Evolutionary conservation across 2,797 vertebrate species (phyloP).

Genomic region (Thripadectes ignobilis): DNA sequence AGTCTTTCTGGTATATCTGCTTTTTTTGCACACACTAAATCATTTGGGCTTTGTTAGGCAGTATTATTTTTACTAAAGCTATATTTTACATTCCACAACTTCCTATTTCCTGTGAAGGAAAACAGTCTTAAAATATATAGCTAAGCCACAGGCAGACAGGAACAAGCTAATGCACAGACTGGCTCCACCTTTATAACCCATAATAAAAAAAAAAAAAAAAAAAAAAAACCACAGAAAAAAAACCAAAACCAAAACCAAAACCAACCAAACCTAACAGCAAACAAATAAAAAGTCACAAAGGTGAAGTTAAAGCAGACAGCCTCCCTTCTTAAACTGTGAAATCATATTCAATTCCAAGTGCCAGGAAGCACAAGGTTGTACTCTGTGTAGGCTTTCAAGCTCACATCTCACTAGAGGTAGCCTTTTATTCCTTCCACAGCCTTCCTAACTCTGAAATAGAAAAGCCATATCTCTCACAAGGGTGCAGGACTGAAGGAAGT

Average conservation of each 20-base stretch:
- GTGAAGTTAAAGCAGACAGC: neutral
- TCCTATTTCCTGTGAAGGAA: slow-evolving; percentile 66
- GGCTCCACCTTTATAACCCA: slow-evolving; percentile 41
- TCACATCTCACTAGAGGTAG: neutral
- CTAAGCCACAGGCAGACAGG: slow-evolving; percentile 58
- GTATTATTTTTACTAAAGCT: slow-evolving; percentile 64
- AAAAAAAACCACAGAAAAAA: neutral
- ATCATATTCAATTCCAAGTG: neutral
- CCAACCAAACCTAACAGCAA: neutral
- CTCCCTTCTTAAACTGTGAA: neutral
- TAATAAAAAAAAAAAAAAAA: neutral
- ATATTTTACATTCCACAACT: slow-evolving; percentile 69
- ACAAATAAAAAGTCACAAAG: slow-evolving; percentile 8
- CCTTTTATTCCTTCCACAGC: neutral
- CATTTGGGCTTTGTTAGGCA: slow-evolving; percentile 49
- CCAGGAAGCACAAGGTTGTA: neutral
- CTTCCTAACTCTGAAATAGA: neutral
- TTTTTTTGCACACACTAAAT: slow-evolving; percentile 46
- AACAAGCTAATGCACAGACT: slow-evolving; percentile 66
- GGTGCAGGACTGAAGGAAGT: neutral
- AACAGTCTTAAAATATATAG: slow-evolving; percentile 63
- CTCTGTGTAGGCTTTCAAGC: neutral
- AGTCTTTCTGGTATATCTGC: neutral
- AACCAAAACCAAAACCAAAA: neutral
- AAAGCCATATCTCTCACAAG: neutral